Evolutionary conservation across 2,888 invertebrate genomes (phyloP).

Genomic region (Lasioglossum morio): DNA sequence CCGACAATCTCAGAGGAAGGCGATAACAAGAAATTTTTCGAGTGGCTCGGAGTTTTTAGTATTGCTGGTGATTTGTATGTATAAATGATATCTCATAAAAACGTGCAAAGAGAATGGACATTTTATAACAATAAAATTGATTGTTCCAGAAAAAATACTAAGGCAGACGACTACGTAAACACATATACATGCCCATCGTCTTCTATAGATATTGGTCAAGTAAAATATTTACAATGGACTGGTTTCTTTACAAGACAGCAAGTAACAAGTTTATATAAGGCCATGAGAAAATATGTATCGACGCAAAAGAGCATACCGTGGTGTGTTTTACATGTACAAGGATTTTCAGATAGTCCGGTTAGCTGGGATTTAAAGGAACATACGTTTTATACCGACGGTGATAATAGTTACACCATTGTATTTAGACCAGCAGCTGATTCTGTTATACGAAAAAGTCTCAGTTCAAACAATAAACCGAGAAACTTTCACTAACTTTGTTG

Average conservation of each 20-base stretch:
- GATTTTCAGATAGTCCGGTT: constrained; percentile 86
- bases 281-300: constrained; percentile 77
- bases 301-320: constrained; percentile 82
- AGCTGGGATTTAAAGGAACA: constrained; percentile 85
- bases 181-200: constrained; percentile 83
- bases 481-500: constrained; percentile 68
- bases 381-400: constrained; percentile 85
- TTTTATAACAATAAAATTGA: constrained; percentile 13
- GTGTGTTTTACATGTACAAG: constrained; percentile 86
- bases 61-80: constrained; percentile 84
- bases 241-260: constrained; percentile 85
- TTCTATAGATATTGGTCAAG: constrained; percentile 78
- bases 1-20: constrained; percentile 81
- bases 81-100: constrained; percentile 18
- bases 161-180: constrained; percentile 81
- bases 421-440: constrained; percentile 80
- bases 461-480: constrained; percentile 82
- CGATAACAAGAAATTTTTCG: constrained; percentile 83
- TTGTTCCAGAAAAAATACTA: constrained; percentile 73
- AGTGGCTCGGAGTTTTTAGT: constrained; percentile 87
- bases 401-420: constrained; percentile 85
- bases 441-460: constrained; percentile 80
- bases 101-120: constrained; percentile 13
- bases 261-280: constrained; percentile 81
- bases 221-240: constrained; percentile 84